phyloP scores from a whole-genome alignment of 2,797 vertebrate species.

The Clarias laeviceps region DNA sequence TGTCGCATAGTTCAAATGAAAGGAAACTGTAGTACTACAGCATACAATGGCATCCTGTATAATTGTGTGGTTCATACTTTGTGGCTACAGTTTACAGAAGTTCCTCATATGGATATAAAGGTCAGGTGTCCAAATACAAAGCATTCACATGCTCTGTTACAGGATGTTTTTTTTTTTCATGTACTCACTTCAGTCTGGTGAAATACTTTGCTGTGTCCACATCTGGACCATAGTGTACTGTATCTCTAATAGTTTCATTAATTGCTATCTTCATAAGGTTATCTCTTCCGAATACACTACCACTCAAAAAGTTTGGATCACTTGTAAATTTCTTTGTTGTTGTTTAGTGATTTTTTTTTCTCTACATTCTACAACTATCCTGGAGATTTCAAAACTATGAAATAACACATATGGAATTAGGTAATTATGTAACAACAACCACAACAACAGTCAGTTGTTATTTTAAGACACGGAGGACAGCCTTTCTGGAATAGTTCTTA shows the following conservation, averaged over 20 bases:
- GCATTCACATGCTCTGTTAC: background rate
- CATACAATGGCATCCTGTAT: background rate
- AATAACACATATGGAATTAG: no score
- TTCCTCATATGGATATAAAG: background rate
- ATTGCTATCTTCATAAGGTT: background rate
- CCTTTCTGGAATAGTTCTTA: no score
- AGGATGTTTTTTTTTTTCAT: background rate
- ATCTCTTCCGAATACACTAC: background rate
- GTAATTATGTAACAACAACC: no score
- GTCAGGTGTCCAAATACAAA: background rate
- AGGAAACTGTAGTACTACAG: background rate
- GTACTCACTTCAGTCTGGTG: background rate
- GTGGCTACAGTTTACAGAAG: background rate
- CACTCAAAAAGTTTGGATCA: no score
- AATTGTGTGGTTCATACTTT: background rate
- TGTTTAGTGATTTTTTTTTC: no score
- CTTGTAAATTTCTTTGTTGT: no score
- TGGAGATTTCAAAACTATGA: no score
- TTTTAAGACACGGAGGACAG: no score
- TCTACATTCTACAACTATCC: no score
- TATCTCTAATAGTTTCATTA: background rate
- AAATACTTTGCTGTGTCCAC: background rate
- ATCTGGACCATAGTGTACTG: background rate
- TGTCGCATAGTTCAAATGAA: background rate
- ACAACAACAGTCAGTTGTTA: no score